A percentile compares a stretch with the other conserved stretches of the same genome.
Conservation (phyloP, 2,797 vertebrate species). For the Artibeus jamaicensis region DNA sequence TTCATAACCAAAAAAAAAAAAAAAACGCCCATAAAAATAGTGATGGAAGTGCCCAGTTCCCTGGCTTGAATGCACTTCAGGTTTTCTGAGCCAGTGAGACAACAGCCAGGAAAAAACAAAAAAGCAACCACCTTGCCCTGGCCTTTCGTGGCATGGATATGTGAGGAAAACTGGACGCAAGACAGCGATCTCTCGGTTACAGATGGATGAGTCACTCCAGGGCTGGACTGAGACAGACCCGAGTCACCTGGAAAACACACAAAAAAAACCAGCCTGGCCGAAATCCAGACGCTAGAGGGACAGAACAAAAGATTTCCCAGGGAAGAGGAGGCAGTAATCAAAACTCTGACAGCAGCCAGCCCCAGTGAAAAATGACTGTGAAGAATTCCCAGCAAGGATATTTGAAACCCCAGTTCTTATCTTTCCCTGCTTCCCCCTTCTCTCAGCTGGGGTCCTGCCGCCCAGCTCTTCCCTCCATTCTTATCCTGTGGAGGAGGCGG, state of each 20-base stretch:
- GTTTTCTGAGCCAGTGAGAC: slow-evolving; percentile 64
- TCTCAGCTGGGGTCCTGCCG: neutral
- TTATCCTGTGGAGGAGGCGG: neutral
- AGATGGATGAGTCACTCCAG: slow-evolving; percentile 79
- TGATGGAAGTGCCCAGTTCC: slow-evolving; percentile 58
- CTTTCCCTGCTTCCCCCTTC: neutral
- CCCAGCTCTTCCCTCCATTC: neutral
- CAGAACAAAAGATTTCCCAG: slow-evolving; percentile 62
- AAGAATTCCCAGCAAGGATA: slow-evolving; percentile 65
- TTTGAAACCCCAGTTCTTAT: slow-evolving; percentile 61
- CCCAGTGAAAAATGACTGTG: slow-evolving; percentile 43
- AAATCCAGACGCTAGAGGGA: slow-evolving; percentile 12
- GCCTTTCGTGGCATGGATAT: neutral
- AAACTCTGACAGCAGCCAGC: neutral
- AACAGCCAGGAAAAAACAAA: slow-evolving; percentile 69
- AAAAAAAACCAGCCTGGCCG: slow-evolving; percentile 19
- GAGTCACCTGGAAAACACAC: slow-evolving; percentile 75
- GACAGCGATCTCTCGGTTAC: slow-evolving; percentile 54
- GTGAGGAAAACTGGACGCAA: slow-evolving; percentile 10
- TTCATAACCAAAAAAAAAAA: neutral
- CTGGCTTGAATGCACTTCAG: slow-evolving; percentile 49
- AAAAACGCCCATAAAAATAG: slow-evolving; percentile 71
- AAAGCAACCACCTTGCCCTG: neutral
- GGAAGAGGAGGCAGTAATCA: neutral
- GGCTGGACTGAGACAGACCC: slow-evolving; percentile 63